Conservation (phyloP, 2,888 invertebrate species). For the Julus scandinavius region DNA sequence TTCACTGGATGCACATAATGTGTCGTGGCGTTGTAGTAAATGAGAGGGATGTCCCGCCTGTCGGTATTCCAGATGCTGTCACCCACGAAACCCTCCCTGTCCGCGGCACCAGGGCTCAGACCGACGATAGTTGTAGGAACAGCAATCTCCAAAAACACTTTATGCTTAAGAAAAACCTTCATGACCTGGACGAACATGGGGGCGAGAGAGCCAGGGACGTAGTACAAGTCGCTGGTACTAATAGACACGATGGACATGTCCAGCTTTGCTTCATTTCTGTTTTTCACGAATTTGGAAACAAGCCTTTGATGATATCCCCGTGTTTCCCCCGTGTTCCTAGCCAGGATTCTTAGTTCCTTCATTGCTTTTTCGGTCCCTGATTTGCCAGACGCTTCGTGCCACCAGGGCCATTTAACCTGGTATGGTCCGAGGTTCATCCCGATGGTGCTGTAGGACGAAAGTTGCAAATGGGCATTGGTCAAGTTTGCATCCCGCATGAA, state of each 20-base stretch:
- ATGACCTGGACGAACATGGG: slow-evolving; percentile 21
- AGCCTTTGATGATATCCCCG: neutral
- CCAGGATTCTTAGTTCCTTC: neutral
- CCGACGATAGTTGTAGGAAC: slow-evolving; percentile 50
- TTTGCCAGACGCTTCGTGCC: neutral
- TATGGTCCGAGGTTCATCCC: neutral
- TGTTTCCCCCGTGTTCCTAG: neutral
- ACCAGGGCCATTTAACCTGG: slow-evolving; percentile 8
- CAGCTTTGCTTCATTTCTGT: neutral
- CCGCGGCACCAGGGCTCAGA: neutral
- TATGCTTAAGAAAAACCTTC: slow-evolving; percentile 49
- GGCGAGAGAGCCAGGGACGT: slow-evolving; percentile 10
- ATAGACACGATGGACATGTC: slow-evolving; percentile 6
- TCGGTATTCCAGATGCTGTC: slow-evolving; percentile 43
- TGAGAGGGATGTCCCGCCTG: neutral
- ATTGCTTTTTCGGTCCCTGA: slow-evolving; percentile 2
- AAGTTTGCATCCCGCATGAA: neutral
- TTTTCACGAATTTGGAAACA: neutral
- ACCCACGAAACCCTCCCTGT: neutral
- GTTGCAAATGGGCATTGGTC: neutral
- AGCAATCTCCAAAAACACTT: slow-evolving; percentile 53
- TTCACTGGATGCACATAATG: slow-evolving; percentile 52
- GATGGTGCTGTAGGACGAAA: neutral
- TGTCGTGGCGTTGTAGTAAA: slow-evolving; percentile 15
- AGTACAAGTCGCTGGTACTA: slow-evolving; percentile 47